Base-by-base conservation (phyloP, 1,140 invertebrate species). In the Caenorhabditis brenneri region DNA sequence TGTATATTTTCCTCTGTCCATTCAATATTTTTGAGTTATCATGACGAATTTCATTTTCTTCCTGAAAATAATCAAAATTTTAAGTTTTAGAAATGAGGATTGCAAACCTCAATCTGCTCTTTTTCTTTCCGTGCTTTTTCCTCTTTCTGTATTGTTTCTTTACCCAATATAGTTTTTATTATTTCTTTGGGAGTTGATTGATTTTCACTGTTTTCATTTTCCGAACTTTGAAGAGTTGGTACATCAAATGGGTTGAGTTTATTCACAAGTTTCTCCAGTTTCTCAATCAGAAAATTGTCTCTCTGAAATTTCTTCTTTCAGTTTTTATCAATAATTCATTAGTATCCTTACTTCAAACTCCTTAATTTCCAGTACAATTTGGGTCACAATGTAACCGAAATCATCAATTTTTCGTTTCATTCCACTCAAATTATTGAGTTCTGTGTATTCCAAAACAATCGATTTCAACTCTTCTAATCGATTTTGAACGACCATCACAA, bases 261-360 rank as follows among this genome's bases (percentile, higher is more conserved):
- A 12, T 74, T 42, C 22, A 74, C 46, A 12, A 74, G 36, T 42
- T 74, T 74, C 36, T 74, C 65, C 27, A 74, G 0, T 74, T 42
- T 74, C 10, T 74, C 36, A 24, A 74, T 74, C 7, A 42, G n/a
- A n/a, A 74, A 74, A 42, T 74, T 74, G n/a, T 74, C 65, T 74
- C 65, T 74, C 65, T 74, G 36, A n/a, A 42, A 46, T n/a, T n/a
- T n/a, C n/a, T n/a, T n/a, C n/a, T n/a, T n/a, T n/a, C n/a, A n/a
- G n/a, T n/a, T n/a, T n/a, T n/a, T n/a, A n/a, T n/a, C n/a, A n/a
- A n/a, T n/a, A n/a, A n/a, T n/a, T n/a, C n/a, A n/a, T n/a, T n/a
- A n/a, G n/a, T n/a, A n/a, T n/a, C n/a, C 65, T 74, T n/a, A 74
- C 65, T 36, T 74, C 65, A 15, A 74, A 42, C 19, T 74, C 65